Base-by-base conservation (phyloP, 2,888 invertebrate genomes). In the Heteropelma amictum region DNA sequence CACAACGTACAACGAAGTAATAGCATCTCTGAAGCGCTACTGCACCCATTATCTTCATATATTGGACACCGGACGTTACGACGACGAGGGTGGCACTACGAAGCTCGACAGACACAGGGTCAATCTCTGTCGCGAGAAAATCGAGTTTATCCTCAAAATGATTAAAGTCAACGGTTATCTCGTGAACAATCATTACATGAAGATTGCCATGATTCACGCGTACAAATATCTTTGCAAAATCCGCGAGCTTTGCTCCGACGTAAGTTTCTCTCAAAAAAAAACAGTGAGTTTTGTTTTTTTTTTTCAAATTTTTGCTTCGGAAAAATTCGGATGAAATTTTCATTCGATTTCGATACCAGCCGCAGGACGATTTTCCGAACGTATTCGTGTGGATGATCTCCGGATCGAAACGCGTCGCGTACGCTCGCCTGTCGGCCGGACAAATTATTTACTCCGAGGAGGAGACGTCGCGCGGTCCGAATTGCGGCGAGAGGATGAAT, bases 371-470 rank as follows among this genome's bases (percentile, higher is more conserved):
- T 56, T 86, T 92, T 5, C 92, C 92, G 1, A 92, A 92, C 82
- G 88, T 92, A 49, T 92, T 92, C 79, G 81, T 92, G 63, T 92
- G 92, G 92, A 90, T 92, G 90, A 87, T 91, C 21, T 88, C 89
- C 67, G 91, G 90, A 8, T 89, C 90, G 30, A 91, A 90, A 74
- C 85, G 92, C 14, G 88, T 91, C 7, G 92, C 92, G 6, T 92
- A 90, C 83, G 89, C 90, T 42, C 86, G 92, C 12, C 77, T 92
- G 21, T 83, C 89, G 1, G 89, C 92, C 0, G 83, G 89, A 12
- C 86, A 89, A 64, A 84, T 92, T 38, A 84, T 92, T 65, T 91
- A 90, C 84, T 90, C 90, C 12, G 91, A 91, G 77, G 82, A 86
- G 5, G 69, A 68, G 17, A 61, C 53, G n/a, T 91, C 91, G 64